These are phyloP conservation scores for western clawed frog (Xenopus tropicalis) DNA, from an alignment of 2,113 vertebrate genomes.

Conservation along the genomic window DNA sequence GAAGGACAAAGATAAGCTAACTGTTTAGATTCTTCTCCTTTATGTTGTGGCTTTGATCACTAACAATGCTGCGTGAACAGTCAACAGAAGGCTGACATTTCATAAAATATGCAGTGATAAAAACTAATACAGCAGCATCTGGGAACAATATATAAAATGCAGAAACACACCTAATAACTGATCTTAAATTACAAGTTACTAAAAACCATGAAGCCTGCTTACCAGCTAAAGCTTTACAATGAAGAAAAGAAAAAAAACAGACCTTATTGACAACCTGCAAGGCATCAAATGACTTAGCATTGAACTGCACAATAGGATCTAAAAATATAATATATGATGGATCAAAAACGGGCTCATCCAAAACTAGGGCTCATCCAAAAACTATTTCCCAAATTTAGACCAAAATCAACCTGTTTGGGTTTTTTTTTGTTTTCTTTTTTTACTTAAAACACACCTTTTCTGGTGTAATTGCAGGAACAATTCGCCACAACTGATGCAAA, in stretches of 20 bases:
- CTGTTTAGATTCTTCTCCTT: slow-evolving; percentile 75
- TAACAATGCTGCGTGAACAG: slow-evolving; percentile 78
- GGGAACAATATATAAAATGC: slow-evolving; percentile 80
- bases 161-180: slow-evolving; percentile 84
- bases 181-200: slow-evolving; percentile 80
- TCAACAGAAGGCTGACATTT: slow-evolving; percentile 86
- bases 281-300: slow-evolving; percentile 19
- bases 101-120: slow-evolving; percentile 87
- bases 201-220: slow-evolving; percentile 71
- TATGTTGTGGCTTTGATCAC: slow-evolving; percentile 82
- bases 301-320: too few relatives aligned
- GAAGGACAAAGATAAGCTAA: slow-evolving; percentile 76
- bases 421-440: too few relatives aligned
- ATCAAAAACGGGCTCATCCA: too few relatives aligned
- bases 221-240: slow-evolving; percentile 27
- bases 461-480: too few relatives aligned
- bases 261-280: not conserved
- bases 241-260: not conserved
- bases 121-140: slow-evolving; percentile 84
- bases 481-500: too few relatives aligned
- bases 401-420: too few relatives aligned
- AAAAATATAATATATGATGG: too few relatives aligned
- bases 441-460: too few relatives aligned
- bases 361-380: too few relatives aligned
- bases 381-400: too few relatives aligned